Conservation (phyloP, 2,797 vertebrate genomes). For the Pteropus rufus region DNA sequence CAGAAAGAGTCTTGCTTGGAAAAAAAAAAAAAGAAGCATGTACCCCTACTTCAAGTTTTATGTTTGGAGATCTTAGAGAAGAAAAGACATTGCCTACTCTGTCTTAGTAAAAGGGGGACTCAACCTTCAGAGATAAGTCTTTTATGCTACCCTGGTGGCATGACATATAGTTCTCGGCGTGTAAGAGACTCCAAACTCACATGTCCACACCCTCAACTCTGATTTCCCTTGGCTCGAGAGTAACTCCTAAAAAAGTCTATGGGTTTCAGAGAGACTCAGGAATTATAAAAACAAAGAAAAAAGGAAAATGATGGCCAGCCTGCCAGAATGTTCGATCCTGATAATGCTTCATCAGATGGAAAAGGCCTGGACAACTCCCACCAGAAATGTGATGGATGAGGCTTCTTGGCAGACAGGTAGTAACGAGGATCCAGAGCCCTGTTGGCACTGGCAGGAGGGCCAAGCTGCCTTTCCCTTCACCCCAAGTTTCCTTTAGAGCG, state of each 20-base stretch:
- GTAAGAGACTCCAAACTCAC: neutral
- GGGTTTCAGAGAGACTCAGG: neutral
- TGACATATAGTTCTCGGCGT: accelerated
- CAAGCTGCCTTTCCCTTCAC: neutral
- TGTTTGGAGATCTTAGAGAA: neutral
- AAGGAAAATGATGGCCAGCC: neutral
- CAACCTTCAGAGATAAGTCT: neutral
- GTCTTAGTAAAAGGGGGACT: neutral
- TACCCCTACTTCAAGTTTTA: neutral
- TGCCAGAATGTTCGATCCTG: neutral
- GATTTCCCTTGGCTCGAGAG: neutral
- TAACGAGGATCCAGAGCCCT: neutral
- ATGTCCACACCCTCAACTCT: neutral
- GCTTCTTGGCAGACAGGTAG: neutral
- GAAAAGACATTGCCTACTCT: neutral
- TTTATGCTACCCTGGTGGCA: neutral
- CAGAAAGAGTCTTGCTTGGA: neutral
- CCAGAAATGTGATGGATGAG: neutral
- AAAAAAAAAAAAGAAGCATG: neutral
- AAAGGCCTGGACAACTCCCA: neutral
- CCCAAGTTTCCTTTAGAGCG: neutral
- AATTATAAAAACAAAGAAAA: neutral
- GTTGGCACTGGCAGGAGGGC: neutral
- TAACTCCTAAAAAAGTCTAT: neutral
- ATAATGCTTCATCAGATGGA: neutral